Evolutionary conservation across 1,140 invertebrate species (phyloP), one percentile per base, ranked within the genome.

Genomic region (Charaxes varanes): DNA sequence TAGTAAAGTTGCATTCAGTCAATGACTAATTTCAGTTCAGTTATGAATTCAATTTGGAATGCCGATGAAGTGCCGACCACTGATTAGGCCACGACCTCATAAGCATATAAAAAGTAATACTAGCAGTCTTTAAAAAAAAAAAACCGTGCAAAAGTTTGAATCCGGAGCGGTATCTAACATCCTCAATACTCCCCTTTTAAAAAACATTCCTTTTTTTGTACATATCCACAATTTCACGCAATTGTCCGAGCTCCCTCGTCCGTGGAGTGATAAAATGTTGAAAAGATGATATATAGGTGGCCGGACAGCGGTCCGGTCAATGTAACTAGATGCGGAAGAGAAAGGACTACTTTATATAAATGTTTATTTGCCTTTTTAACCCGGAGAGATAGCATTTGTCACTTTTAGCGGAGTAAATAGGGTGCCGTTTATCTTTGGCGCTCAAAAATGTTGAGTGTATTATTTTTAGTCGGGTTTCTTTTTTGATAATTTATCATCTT

Each of bases 281-380:
- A 78, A 71, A 73, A 71, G 58, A 78, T 74, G 69, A 73, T 62
- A 66, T 72, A 76, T 70, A 55, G 53, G 43, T 53, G 50, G 36
- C 41, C 42, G 56, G 55, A 60, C 61, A 64, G 33, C 53, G 56
- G 55, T 47, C 57, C 52, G 59, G 54, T 61, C 57, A 60, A 47
- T 54, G 53, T 51, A 30, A 42, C 46, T 53, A 43, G 41, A 43
- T 46, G 45, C 35, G 50, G 40, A 51, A 59, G 49, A 41, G 50
- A 53, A 62, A 33, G 49, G 23, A 38, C 18, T 45, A 26, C 19
- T 57, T 50, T 51, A 44, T 53, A 48, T 53, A 31, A 48, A 43
- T 54, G 41, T 59, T 61, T 53, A 55, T 55, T 59, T 64, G 50
- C 53, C 52, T 53, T 63, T 57, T 53, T 53, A 53, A 44, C 41